These are phyloP conservation scores for Habropoda laboriosa DNA, from an alignment of 1,140 invertebrate genomes.

Conservation along the genomic window DNA sequence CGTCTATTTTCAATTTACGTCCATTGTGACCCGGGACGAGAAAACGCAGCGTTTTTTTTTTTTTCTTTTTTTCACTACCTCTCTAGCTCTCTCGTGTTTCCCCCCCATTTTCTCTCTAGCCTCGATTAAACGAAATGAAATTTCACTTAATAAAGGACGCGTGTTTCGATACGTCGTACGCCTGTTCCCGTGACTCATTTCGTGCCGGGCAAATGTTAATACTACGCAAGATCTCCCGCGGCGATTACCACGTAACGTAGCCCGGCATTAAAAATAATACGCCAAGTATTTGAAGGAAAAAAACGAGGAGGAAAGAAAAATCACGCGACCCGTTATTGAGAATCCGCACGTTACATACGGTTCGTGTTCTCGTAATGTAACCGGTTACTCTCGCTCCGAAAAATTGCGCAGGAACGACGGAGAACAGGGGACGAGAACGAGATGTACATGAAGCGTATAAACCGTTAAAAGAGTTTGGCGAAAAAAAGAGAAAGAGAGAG, in stretches of 20 bases:
- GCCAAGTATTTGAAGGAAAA: conserved; percentile 4
- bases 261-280: conserved; percentile 29
- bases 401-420: not conserved
- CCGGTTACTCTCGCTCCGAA: not conserved
- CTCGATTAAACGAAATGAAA: not conserved
- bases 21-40: conserved; percentile 16
- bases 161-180: conserved; percentile 3
- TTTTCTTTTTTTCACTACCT: not conserved
- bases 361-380: not conserved
- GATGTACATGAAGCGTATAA: not conserved
- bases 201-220: conserved; percentile 28
- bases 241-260: not conserved
- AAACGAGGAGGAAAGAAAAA: not conserved
- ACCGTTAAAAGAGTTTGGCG: not conserved
- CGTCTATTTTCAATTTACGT: conserved; percentile 33
- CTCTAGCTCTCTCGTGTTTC: too few relatives aligned
- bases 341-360: conserved; percentile 20
- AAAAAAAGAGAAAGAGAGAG: not conserved
- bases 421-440: not conserved
- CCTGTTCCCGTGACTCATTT: not conserved
- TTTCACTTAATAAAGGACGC: conserved; percentile 12
- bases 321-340: conserved; percentile 19
- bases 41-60: conserved; percentile 2
- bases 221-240: not conserved
- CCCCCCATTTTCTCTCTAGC: not conserved